phyloP scores from a whole-genome alignment of 2,113 vertebrate species.

The Megaceryle maxima region DNA sequence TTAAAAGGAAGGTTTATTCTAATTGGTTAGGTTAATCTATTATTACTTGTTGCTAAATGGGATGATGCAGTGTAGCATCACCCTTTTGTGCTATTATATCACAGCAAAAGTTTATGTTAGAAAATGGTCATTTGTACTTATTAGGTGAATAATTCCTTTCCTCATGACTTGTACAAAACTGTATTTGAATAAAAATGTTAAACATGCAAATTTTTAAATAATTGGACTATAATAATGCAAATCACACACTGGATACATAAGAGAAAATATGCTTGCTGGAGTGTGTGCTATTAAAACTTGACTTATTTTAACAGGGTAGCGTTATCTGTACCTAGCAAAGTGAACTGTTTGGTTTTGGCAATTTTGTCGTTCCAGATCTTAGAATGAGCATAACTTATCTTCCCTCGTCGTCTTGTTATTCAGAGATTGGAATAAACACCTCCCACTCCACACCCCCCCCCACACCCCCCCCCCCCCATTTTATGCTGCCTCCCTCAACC shows the following conservation, averaged over 20 bases:
- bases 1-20: neutral
- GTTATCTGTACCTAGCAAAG: neutral
- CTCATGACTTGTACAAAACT: neutral
- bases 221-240: neutral
- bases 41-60: neutral
- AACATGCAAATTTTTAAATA: neutral
- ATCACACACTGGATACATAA: neutral
- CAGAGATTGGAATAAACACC: neutral
- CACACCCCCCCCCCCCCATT: neutral
- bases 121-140: neutral
- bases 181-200: neutral
- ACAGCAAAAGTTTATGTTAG: neutral
- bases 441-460: neutral
- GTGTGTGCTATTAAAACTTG: neutral
- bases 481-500: neutral
- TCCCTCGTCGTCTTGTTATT: neutral
- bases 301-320: neutral
- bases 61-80: neutral
- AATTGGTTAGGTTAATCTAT: neutral
- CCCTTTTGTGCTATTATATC: neutral
- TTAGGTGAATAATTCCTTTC: neutral
- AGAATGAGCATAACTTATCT: neutral
- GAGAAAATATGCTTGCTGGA: neutral
- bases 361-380: neutral
- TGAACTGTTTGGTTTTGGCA: neutral